Evolutionary conservation across 2,888 invertebrate species (phyloP), one percentile per base, ranked within the genome.

Genomic region (Drosophila multiciliata): DNA sequence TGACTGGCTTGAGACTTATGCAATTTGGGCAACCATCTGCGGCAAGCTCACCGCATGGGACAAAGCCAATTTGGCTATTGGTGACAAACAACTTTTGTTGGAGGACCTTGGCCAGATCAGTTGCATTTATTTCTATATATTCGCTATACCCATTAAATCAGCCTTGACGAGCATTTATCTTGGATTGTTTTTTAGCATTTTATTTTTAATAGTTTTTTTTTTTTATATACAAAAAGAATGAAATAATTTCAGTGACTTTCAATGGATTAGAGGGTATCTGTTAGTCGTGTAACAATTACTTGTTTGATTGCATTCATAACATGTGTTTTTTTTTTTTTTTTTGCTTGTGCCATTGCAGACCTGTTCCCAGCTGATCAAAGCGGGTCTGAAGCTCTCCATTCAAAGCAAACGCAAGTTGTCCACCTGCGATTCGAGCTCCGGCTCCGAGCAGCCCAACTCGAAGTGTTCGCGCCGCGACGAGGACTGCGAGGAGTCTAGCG

Each of bases 341-440:
- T 55, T 40, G 33, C 52, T 89, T 91, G 32, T 42, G 42, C 40
- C 9, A 42, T 57, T 57, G 81, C 96, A 97, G 94, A 97, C 97
- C 83, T 96, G 97, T 93, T 97, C 97, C 91, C 97, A 97, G 93
- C 95, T 98, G 84, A 98, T 98, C 93, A 98, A 98, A 94, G 98
- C 95, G 93, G 96, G 98, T 79, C 94, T 98, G 92, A 98, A 98
- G 94, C 94, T 97, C 91, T 96, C 97, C 91, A 96, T 98, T 92
- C 97, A 98, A 94, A 97, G 97, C 85, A 98, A 98, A 93, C 95
- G 97, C 91, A 96, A 96, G 93, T 95, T 95, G 92, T 95, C 95
- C 64, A 96, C 96, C 89, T 95, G 95, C 90, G 96, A 94, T 83
- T 93, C 93, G 40, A 93, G 93, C 83, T 92, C 92, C 32, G 93